Base-by-base conservation (phyloP, 2,888 invertebrate genomes). In the Quadroppia sp. region DNA sequence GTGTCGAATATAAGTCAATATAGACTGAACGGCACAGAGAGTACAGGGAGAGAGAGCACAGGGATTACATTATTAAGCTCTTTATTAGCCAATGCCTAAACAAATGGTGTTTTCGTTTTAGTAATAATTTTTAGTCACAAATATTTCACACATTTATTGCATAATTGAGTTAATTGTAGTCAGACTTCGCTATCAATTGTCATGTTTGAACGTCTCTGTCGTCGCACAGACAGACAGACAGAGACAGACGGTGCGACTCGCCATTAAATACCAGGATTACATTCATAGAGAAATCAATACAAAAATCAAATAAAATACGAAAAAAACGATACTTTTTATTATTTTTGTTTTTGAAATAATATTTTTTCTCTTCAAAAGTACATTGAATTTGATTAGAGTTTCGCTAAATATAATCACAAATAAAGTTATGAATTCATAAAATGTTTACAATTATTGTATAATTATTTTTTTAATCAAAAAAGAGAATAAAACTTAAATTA, bases 21-120 rank as follows among this genome's bases (percentile, higher is more conserved):
- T 59, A 53, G 48, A 15, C 15, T 53, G 25, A 20, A 3, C 6
- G 15, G n/a, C 3, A n/a, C 3, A 32, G 32, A 59, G 17, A 15
- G 45, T 15, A 67, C 67, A 42, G n/a, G 67, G 67, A 67, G n/a
- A 28, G 28, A 56, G 17, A 15, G 45, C 45, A 67, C 67, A 42
- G 11, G 67, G 67, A 67, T 67, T 67, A 67, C 42, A 67, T 20
- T 67, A 67, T 67, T 67, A 67, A 67, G 67, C 67, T 67, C 67
- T 67, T 67, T 67, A 67, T 67, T 67, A 67, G 67, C n/a, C n/a
- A n/a, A n/a, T n/a, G 42, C 42, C 67, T 67, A 9, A 4, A 13
- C 23, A 6, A 36, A 64, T 20, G 23, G 23, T 53, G 53, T 23
- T 13, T 28, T 45, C 45, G 20, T 3, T n/a, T 17, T 32, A 32